Evolutionary conservation across 2,113 vertebrate species (phyloP).

Genomic region (Phrynosoma platyrhinos): DNA sequence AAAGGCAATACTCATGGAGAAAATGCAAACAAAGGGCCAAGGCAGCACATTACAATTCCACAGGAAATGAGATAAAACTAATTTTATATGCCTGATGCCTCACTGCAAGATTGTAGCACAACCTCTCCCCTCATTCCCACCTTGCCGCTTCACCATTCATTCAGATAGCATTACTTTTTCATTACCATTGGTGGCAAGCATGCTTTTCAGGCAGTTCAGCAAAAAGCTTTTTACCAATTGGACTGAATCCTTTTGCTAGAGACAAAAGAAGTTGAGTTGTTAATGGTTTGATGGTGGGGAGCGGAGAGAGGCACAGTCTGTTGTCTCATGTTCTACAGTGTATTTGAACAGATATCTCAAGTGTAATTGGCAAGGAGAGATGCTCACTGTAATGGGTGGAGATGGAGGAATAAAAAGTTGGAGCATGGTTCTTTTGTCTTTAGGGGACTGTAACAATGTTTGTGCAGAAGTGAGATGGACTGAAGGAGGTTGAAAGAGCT

Average conservation of each 20-base stretch:
- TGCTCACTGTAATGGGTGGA: background rate
- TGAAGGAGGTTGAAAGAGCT: background rate
- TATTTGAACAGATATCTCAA: background rate
- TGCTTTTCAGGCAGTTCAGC: constrained; percentile 50
- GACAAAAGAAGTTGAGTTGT: constrained; percentile 15
- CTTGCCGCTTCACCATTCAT: constrained; percentile 37
- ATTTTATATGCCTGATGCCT: background rate
- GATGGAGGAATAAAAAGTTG: constrained; percentile 2
- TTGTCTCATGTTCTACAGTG: constrained; percentile 1
- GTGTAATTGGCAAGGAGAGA: background rate
- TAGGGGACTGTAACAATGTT: background rate
- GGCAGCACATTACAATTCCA: background rate
- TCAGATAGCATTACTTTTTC: constrained; percentile 48
- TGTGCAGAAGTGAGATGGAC: accelerated
- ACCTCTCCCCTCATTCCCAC: accelerated
- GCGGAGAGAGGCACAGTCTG: constrained; percentile 20
- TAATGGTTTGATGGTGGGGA: constrained; percentile 6
- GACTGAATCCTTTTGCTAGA: constrained; percentile 44
- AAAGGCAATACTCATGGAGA: background rate
- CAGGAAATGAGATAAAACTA: background rate
- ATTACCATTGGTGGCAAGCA: constrained; percentile 41
- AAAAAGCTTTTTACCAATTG: constrained; percentile 63
- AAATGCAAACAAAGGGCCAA: accelerated
- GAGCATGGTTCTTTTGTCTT: constrained; percentile 28
- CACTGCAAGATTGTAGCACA: constrained; percentile 25